Percentiles rank a stretch among this genome's conserved stretches.
Evolutionary conservation across 2,888 invertebrate species (phyloP).

Genomic region (Marronus borbonicus): DNA sequence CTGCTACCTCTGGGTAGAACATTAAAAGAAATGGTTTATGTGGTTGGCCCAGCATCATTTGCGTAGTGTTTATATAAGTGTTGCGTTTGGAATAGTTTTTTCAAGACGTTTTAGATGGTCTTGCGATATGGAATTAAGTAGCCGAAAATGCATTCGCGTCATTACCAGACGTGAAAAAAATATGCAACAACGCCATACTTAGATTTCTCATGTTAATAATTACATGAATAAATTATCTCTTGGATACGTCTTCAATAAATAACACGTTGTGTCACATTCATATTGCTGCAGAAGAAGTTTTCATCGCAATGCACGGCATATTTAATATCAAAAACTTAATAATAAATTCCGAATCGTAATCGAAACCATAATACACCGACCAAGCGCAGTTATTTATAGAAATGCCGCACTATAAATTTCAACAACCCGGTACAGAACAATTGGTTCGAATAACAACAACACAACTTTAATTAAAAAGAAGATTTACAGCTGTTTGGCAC

Average conservation of each 20-base stretch:
- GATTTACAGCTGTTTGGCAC: conserved; percentile 37
- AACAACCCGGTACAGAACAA: conserved; percentile 34
- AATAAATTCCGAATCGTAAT: conserved; percentile 27
- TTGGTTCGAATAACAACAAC: conserved; percentile 41
- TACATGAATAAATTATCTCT: background rate
- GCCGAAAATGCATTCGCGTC: no score
- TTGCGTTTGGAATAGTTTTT: no score
- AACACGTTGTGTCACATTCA: background rate
- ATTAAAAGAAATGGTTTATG: no score
- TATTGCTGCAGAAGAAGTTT: background rate
- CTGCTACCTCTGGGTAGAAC: no score
- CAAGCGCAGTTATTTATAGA: conserved; percentile 19
- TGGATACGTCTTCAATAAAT: background rate
- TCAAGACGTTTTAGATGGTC: no score
- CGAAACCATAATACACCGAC: conserved; percentile 33
- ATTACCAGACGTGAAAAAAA: no score
- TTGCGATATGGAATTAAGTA: no score
- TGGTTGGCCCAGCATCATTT: no score
- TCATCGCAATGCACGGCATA: background rate
- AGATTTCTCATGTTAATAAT: background rate
- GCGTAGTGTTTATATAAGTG: no score
- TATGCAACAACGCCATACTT: no score
- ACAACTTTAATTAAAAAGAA: conserved; percentile 41
- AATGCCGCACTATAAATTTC: conserved; percentile 37
- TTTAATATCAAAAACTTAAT: conserved; percentile 16